These are phyloP conservation scores for Acrossocheilus wenchowensis DNA, from an alignment of 2,797 vertebrate genomes.

Conservation along the genomic window DNA sequence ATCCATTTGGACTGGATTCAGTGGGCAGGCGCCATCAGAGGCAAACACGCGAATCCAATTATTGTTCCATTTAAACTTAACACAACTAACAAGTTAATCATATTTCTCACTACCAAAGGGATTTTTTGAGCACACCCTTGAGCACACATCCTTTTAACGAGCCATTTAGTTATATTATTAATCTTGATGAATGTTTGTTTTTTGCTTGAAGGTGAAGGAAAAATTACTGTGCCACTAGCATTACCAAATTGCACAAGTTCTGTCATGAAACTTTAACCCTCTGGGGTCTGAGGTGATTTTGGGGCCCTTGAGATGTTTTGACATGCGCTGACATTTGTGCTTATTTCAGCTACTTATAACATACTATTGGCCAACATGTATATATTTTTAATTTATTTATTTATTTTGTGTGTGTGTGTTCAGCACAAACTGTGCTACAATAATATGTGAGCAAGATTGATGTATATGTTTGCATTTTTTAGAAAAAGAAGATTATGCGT, in stretches of 20 bases:
- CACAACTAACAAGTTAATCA: constrained; percentile 32
- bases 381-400: too few relatives aligned
- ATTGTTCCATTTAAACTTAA: constrained; percentile 26
- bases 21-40: neutral
- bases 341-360: too few relatives aligned
- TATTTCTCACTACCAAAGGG: constrained; percentile 8
- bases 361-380: too few relatives aligned
- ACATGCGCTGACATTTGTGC: too few relatives aligned
- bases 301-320: too few relatives aligned
- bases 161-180: neutral
- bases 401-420: too few relatives aligned
- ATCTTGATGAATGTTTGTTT: constrained; percentile 9
- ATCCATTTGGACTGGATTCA: constrained; percentile 15
- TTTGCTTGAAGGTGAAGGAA: neutral
- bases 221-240: neutral
- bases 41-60: constrained; percentile 25
- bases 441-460: too few relatives aligned
- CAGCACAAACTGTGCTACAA: too few relatives aligned
- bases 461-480: too few relatives aligned
- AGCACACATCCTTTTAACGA: constrained; percentile 20
- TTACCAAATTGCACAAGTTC: neutral
- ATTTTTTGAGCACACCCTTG: neutral
- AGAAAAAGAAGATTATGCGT: too few relatives aligned
- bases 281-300: too few relatives aligned
- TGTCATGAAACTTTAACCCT: neutral